These are phyloP conservation scores for Caenorhabditis latens DNA, from an alignment of 1,140 invertebrate genomes.

Conservation along the genomic window DNA sequence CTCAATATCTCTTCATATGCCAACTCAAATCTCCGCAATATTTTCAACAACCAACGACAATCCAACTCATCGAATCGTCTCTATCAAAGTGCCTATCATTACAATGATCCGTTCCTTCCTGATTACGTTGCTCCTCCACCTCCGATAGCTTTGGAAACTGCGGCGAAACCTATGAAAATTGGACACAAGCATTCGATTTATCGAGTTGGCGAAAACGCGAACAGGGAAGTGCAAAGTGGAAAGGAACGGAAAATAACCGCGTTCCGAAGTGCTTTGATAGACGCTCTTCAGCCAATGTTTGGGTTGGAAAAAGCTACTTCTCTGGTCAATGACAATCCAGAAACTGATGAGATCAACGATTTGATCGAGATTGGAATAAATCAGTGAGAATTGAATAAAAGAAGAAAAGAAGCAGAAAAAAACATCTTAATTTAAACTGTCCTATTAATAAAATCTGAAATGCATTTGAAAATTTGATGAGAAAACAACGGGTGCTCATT, in stretches of 20 bases:
- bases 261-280: conserved; percentile 22
- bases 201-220: conserved; percentile 14
- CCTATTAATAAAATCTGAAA: no score
- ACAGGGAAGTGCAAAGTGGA: neutral
- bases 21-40: neutral
- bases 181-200: conserved; percentile 37
- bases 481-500: no score
- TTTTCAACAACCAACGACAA: conserved; percentile 15
- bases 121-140: conserved; percentile 31
- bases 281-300: conserved; percentile 35
- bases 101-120: conserved; percentile 35
- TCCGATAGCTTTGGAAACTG: conserved; percentile 5
- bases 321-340: conserved; percentile 15
- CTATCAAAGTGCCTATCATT: conserved; percentile 37
- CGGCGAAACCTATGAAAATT: conserved; percentile 1
- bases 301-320: conserved; percentile 33
- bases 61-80: neutral
- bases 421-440: neutral
- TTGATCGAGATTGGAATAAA: conserved; percentile 15
- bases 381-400: neutral
- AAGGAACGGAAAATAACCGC: neutral
- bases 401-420: neutral
- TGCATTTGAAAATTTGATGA: no score
- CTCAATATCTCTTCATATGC: neutral
- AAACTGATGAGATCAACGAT: conserved; percentile 11